phyloP scores from a whole-genome alignment of 2,113 vertebrate genomes.

The Cromileptes altivelis region DNA sequence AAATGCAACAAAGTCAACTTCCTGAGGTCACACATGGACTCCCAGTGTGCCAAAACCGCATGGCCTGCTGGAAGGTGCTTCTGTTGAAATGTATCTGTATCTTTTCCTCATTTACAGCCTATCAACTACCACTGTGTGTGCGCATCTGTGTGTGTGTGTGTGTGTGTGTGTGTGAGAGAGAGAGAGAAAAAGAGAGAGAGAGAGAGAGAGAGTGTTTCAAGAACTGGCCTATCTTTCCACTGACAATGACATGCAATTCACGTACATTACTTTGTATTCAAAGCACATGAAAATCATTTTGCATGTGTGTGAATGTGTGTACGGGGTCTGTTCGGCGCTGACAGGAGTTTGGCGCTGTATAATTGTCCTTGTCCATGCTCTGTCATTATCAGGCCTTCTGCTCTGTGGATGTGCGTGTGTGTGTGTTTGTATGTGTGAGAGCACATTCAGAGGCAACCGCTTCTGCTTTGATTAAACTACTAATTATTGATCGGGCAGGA shows the following conservation, averaged over 20 bases:
- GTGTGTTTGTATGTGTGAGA: conserved; percentile 2
- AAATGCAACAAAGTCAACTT: neutral
- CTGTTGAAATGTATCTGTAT: neutral
- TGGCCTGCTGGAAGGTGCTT: conserved; percentile 9
- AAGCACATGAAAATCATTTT: conserved; percentile 37
- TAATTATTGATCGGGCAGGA: conserved; percentile 62
- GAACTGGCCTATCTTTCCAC: neutral
- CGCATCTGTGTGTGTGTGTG: neutral
- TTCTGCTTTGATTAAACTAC: conserved; percentile 68
- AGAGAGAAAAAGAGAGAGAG: no score
- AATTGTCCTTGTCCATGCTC: conserved; percentile 59
- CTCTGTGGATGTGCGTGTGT: conserved; percentile 2
- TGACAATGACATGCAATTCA: conserved; percentile 8
- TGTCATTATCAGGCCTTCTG: conserved; percentile 61
- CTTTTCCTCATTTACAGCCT: conserved; percentile 31
- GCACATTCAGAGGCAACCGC: conserved; percentile 42
- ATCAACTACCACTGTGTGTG: neutral
- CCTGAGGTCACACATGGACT: neutral
- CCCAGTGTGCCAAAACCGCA: neutral
- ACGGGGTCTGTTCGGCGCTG: conserved; percentile 27
- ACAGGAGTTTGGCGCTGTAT: conserved; percentile 29
- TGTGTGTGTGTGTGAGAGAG: neutral
- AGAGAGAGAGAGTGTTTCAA: neutral
- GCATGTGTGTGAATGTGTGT: conserved; percentile 15
- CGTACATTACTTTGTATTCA: conserved; percentile 43